Evolutionary conservation across 2,888 invertebrate species (phyloP), one percentile per base, ranked within the genome.

Genomic region (Coenonympha arcania): DNA sequence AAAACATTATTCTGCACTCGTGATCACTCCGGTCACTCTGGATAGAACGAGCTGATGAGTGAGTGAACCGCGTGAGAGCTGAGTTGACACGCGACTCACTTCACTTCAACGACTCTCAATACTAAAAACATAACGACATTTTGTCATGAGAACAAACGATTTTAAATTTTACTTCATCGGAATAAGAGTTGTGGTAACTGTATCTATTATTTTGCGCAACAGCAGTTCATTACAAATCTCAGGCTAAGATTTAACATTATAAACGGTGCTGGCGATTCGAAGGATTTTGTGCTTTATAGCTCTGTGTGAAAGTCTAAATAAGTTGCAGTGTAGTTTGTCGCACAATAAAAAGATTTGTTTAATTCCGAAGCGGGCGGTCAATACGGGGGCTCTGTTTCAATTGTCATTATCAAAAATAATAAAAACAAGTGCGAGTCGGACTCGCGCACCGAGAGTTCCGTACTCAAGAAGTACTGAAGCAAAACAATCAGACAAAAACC

Each of bases 41-140:
- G 59, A 60, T 48, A 41, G 61, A 61, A 51, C 50, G 62, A 59
- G 8, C 9, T 39, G 57, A 49, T 56, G 59, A 60, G 49, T 44
- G 63, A 61, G 47, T 50, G 62, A 59, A 51, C 58, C 56, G 64
- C 65, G 64, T 65, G 64, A 55, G 64, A 65, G 56, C 58, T 57
- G 59, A 60, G 57, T 62, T 62, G 65, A 63, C 65, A 64, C 65
- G 63, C 62, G 65, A 61, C 63, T 40, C 56, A 50, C 50, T 54
- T 54, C 62, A 55, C 60, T 57, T 62, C 63, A 49, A 48, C 59
- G 57, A 42, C 20, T 52, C 40, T 34, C 36, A 59, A 60, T 54
- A 46, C 49, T 43, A 6, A 18, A 34, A 20, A 47, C 33, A 9
- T 39, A 40, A 11, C 15, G 16, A 18, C 6, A 5, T 8, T 39